Evolutionary conservation across 35 echinoderm and acorn worm species (phyloP), one percentile per base, ranked within the genome.

Genomic region (Lytechinus variegatus): DNA sequence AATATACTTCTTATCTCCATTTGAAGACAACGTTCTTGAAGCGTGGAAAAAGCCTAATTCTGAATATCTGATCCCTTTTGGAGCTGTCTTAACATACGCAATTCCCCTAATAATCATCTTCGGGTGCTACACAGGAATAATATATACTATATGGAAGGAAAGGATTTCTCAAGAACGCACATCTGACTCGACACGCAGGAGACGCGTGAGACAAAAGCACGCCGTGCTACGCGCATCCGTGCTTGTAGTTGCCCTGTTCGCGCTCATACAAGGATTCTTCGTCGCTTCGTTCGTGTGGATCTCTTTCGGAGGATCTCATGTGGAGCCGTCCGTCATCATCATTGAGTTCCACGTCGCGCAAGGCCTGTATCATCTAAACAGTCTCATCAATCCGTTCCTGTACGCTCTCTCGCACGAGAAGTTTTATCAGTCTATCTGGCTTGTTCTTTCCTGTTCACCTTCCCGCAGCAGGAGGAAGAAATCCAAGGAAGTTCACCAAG

Each of bases 341-440:
- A 93, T 93, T 10, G 27, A 56, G 57, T 93, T 93, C 54, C 55
- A 54, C 52, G 54, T 57, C 9, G 92, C 54, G 3, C 92, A 93
- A 28, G 55, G 92, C 21, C 57, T 93, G 54, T 57, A 53, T 27
- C 54, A 93, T 6, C 53, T 93, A 4, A 93, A 93, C 55, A 93
- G 92, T 27, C n/a, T 93, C 3, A 55, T 93, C 10, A 93, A 93
- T 57, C 92, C 92, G 10, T 93, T 93, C 57, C 1, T 93, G 21
- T 93, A 93, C 11, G 92, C 92, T 21, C 54, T 93, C 14, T 93
- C 92, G 27, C 92, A 93, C 28, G 92, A 93, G 4, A 54, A 57
- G 52, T 93, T 93, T 27, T 93, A 93, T 54, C 52, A 27, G 3
- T n/a, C 9, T 1, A 93, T 93, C 9, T 27, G 54, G 14, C 92